Conservation (phyloP, 1,140 invertebrate genomes). For the Drosophila saltans region DNA sequence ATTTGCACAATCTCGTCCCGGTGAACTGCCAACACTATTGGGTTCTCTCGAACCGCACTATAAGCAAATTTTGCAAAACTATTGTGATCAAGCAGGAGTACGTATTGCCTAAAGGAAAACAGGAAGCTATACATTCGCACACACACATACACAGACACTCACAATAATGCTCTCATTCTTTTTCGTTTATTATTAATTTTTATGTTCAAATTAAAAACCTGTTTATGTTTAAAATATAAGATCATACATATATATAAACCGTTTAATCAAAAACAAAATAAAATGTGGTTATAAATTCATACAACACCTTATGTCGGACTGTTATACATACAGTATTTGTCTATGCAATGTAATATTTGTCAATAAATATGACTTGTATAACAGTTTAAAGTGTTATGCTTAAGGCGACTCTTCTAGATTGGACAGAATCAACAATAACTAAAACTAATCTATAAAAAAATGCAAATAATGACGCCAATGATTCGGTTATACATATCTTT, state of each 20-base stretch:
- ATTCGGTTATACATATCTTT: no score
- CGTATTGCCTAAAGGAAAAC: conserved; percentile 54
- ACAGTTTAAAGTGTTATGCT: not conserved
- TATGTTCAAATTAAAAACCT: conserved; percentile 50
- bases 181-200: conserved; percentile 22
- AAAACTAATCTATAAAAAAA: no score
- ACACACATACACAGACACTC: conserved; percentile 18
- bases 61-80: conserved; percentile 77
- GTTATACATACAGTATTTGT: not conserved
- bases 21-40: conserved; percentile 84
- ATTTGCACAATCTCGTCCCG: conserved; percentile 86
- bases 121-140: conserved; percentile 33
- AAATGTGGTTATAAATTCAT: not conserved
- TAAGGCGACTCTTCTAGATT: no score
- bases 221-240: conserved; percentile 43
- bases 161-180: conserved; percentile 19
- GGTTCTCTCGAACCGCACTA: conserved; percentile 58
- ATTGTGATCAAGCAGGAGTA: conserved; percentile 75
- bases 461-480: no score
- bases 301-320: not conserved
- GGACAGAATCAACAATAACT: no score
- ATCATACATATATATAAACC: conserved; percentile 48
- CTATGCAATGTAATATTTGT: not conserved
- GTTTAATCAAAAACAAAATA: conserved; percentile 26
- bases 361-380: not conserved